Evolutionary conservation across 2,113 vertebrate species (phyloP), one percentile per base, ranked within the genome.

Genomic region (Ictidomys tridecemlineatus): DNA sequence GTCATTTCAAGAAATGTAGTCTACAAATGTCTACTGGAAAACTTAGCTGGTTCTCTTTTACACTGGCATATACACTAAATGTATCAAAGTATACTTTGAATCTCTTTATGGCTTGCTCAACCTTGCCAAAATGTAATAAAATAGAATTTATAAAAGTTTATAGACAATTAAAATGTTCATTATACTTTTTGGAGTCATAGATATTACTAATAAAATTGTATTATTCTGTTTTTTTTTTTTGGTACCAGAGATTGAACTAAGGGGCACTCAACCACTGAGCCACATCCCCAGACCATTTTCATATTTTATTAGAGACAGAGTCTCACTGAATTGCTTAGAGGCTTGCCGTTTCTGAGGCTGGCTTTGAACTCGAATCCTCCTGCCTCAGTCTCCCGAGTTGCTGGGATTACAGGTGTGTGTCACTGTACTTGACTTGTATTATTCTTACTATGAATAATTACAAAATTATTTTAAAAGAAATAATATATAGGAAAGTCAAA

Each of bases 91-190:
- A 77, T 69, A 77, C 24, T 85, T 73, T 45, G 22, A 74, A 48
- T 45, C 53, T 42, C 67, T n/a, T 61, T 94, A 65, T 78, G 13
- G 45, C 2, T 65, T 89, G 61, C 63, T 86, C 63, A 58, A 89
- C 4, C 8, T 87, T 85, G 34, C 34, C 82, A 24, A 91, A 80
- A 73, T 90, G 30, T 82, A 94, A 45, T 91, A 92, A 95, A 94
- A 67, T 78, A 10, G 34, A 85, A 77, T 45, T 80, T 91, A 26
- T 72, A 80, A 69, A 56, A 70, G 69, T 96, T 88, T 85, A 63
- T 48, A 93, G 34, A 28, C 18, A 93, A 32, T 83, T 89, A 83
- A 77, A 51, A 51, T 77, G 61, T 85, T 13, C 70, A 85, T 77
- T 94, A 77, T 28, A 67, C 7, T 86, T 82, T 42, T 78, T 91